phyloP scores from a whole-genome alignment of 2,113 vertebrate species.

The Eurypyga helias region DNA sequence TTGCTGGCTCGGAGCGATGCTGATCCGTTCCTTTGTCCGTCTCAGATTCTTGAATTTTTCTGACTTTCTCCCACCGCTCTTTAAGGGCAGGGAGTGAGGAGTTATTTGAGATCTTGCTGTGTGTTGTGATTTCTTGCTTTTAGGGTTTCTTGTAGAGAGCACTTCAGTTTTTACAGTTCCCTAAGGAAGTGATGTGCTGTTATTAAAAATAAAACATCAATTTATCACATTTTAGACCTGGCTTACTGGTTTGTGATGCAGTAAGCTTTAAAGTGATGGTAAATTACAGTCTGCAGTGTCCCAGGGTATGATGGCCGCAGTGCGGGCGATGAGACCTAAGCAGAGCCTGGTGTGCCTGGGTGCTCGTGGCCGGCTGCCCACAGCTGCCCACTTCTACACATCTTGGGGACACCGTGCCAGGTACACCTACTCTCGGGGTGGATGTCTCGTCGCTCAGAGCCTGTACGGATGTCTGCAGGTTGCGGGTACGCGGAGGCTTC shows the following conservation, averaged over 20 bases:
- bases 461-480: not conserved
- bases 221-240: not conserved
- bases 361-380: fast-evolving
- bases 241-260: not conserved
- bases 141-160: not conserved
- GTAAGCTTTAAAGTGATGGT: not conserved
- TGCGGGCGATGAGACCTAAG: not conserved
- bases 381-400: not conserved
- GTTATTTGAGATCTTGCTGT: not conserved
- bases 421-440: fast-evolving
- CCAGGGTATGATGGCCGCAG: fast-evolving
- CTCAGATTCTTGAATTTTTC: not conserved
- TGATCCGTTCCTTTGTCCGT: not conserved
- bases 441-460: not conserved
- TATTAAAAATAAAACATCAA: slow-evolving; percentile 25
- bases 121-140: slow-evolving; percentile 10
- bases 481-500: fast-evolving
- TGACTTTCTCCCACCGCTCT: not conserved
- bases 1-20: not conserved
- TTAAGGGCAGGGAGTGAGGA: not conserved
- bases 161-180: slow-evolving; percentile 24
- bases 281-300: fast-evolving
- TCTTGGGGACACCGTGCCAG: not conserved
- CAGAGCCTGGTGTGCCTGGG: no score
- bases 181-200: not conserved